Evolutionary conservation across 2,888 invertebrate species (phyloP).

Genomic region (Syritta pipiens): DNA sequence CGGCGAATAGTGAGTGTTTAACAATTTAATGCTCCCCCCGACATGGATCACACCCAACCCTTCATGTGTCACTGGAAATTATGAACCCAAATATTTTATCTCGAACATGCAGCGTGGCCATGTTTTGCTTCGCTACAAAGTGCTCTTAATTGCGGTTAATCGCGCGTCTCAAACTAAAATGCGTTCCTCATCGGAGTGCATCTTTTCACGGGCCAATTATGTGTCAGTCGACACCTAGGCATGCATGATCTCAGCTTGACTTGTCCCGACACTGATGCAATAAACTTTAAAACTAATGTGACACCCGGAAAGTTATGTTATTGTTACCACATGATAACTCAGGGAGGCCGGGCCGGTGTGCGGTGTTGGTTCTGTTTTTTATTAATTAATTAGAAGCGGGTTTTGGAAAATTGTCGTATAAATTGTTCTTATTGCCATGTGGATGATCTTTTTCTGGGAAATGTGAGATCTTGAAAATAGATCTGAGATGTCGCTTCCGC

Average conservation of each 20-base stretch:
- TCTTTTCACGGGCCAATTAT: slow-evolving; percentile 60
- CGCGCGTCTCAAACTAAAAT: slow-evolving; percentile 62
- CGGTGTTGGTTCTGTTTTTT: slow-evolving; percentile 48
- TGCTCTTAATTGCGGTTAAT: slow-evolving; percentile 68
- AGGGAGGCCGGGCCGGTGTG: slow-evolving; percentile 11
- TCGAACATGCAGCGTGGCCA: slow-evolving; percentile 37
- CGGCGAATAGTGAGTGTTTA: slow-evolving; percentile 61
- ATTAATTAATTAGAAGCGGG: slow-evolving; percentile 64
- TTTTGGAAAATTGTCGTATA: slow-evolving; percentile 65
- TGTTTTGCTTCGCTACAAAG: slow-evolving; percentile 60
- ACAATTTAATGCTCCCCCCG: slow-evolving; percentile 34
- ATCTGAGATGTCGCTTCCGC: slow-evolving; percentile 45
- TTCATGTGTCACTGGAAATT: slow-evolving; percentile 64
- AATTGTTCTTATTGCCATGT: slow-evolving; percentile 59
- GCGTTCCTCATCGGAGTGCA: slow-evolving; percentile 17
- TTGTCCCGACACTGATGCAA: slow-evolving; percentile 49
- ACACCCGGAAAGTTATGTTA: slow-evolving; percentile 64
- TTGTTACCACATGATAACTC: slow-evolving; percentile 68
- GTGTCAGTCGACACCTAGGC: slow-evolving; percentile 63
- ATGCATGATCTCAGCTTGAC: slow-evolving; percentile 47
- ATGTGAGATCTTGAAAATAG: slow-evolving; percentile 56
- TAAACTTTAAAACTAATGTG: slow-evolving; percentile 68
- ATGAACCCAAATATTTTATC: slow-evolving; percentile 65
- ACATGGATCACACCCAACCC: slow-evolving; percentile 63
- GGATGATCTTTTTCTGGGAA: slow-evolving; percentile 59